Base-by-base conservation (phyloP, 2,797 vertebrate genomes). In the Channa striata region DNA sequence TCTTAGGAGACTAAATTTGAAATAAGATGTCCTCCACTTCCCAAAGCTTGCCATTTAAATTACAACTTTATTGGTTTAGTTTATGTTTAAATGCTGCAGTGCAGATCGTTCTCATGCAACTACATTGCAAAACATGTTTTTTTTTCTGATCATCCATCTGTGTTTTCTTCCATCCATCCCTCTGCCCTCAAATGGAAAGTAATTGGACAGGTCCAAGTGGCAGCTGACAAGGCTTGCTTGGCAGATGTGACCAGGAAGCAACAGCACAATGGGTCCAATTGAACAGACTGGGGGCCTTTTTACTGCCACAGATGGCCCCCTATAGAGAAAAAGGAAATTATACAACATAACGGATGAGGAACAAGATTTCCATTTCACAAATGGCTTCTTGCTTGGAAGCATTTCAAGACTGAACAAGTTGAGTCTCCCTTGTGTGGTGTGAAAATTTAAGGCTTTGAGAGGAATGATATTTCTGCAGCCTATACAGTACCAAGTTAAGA, bases 191-290 rank as follows among this genome's bases (percentile, higher is more conserved):
- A 72, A 84, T 80, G 80, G 68, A 59, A 83, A 78, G 82, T 87
- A 87, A 90, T 91, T 91, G 80, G 77, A 85, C 49, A 82, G 71
- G 87, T 89, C 86, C 83, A 67, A 92, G 82, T 88, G 87, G 90
- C 90, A 92, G 91, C 87, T 91, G 88, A 88, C 81, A 81, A 78
- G 83, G 36, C 80, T 82, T 71, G 66, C 77, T 88, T 91, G 89
- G 89, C 91, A 92, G 90, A 93, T 91, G 89, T 87, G 86, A 85
- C 80, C 85, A 87, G 90, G 86, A 90, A 92, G 87, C 78, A 67
- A 47, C 52, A 73, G 77, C 82, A 91, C 83, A 91, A 84, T 85
- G 57, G 68, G 48, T 71, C 82, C 83, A 85, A 90, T 90, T 80
- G 66, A 92, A 76, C 81, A 83, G 85, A 84, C 61, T 78, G 74